Evolutionary conservation across 2,797 vertebrate species (phyloP).

Genomic region (Lepus oiostolus): DNA sequence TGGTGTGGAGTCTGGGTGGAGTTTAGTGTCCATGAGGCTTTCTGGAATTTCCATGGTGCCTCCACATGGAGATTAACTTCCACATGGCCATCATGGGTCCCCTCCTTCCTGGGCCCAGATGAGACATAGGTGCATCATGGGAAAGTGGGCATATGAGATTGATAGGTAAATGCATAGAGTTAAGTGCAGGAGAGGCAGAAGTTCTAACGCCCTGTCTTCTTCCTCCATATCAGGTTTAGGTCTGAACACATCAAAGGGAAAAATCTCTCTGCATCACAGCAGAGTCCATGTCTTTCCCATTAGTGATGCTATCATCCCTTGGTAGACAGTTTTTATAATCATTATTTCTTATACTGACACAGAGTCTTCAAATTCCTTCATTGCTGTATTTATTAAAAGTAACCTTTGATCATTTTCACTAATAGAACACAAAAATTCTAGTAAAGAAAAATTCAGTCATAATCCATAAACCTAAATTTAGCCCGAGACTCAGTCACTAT

Average conservation of each 20-base stretch:
- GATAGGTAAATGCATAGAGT: too few relatives aligned
- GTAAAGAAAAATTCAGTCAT: constrained; percentile 36
- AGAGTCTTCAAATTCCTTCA: constrained; percentile 21
- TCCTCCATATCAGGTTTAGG: neutral
- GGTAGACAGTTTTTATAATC: neutral
- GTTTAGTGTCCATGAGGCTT: too few relatives aligned
- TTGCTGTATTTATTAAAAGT: constrained; percentile 21
- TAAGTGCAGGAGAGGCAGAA: too few relatives aligned
- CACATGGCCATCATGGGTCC: too few relatives aligned
- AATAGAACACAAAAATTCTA: neutral
- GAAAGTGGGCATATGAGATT: too few relatives aligned
- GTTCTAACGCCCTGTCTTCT: too few relatives aligned
- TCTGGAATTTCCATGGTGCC: too few relatives aligned
- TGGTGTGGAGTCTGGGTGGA: too few relatives aligned
- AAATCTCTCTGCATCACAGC: neutral
- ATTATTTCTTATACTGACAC: neutral
- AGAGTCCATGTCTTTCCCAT: neutral
- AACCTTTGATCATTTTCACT: constrained; percentile 22
- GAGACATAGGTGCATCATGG: too few relatives aligned
- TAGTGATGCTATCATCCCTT: neutral
- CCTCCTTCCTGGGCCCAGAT: too few relatives aligned
- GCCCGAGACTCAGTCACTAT: neutral
- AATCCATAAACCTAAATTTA: constrained; percentile 30
- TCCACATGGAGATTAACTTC: too few relatives aligned
- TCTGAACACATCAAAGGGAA: neutral